A percentile compares a stretch with the other conserved stretches of the same genome.
Evolutionary conservation across 2,113 vertebrate species (phyloP).

Genomic region (Grantiella picta): DNA sequence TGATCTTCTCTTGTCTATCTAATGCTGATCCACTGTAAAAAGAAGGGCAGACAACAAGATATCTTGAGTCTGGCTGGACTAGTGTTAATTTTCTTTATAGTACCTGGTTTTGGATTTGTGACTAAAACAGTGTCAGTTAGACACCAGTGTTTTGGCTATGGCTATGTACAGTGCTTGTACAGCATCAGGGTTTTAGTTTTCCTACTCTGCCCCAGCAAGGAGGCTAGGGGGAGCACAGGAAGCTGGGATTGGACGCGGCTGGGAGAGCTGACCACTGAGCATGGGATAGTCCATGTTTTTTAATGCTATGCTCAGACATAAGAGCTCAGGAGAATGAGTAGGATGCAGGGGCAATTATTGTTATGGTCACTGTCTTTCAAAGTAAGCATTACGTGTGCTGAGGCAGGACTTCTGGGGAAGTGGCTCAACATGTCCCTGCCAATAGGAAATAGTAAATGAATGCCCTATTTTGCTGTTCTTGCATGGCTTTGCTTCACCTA

Average conservation of each 20-base stretch:
- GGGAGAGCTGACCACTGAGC: neutral
- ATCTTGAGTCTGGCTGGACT: neutral
- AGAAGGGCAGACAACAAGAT: neutral
- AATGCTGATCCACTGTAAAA: neutral
- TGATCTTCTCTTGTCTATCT: neutral
- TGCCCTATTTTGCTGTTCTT: neutral
- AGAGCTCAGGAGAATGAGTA: neutral
- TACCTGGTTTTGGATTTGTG: neutral
- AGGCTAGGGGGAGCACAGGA: fast-evolving
- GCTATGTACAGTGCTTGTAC: neutral
- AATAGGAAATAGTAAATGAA: neutral
- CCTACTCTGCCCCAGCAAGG: fast-evolving
- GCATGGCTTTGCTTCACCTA: neutral
- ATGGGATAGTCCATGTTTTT: neutral
- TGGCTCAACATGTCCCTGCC: neutral
- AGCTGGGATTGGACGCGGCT: neutral
- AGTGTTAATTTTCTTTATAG: neutral
- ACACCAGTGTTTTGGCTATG: fast-evolving
- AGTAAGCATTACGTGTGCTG: fast-evolving
- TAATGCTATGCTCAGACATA: neutral
- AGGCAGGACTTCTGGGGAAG: neutral
- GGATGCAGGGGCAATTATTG: neutral
- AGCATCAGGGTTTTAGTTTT: neutral
- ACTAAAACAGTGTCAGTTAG: neutral
- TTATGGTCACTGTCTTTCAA: neutral